Conservation (phyloP, 2,113 vertebrate species). For the Nothoprocta perdicaria region DNA sequence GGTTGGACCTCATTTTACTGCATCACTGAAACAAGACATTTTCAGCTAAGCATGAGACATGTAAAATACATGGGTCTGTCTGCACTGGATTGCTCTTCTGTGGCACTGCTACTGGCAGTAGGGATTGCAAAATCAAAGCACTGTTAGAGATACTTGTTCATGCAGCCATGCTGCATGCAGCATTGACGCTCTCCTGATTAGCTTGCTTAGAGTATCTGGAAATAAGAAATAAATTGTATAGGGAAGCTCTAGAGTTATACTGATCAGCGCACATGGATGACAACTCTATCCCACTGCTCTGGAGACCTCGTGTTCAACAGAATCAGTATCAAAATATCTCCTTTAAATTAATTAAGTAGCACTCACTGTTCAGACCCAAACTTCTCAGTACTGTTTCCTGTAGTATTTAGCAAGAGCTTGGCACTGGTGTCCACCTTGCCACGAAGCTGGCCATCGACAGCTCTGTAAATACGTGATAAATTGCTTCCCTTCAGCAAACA, state of each 20-base stretch:
- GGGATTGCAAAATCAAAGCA: background rate
- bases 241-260: background rate
- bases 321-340: background rate
- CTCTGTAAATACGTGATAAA: background rate
- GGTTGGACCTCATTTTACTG: conserved; percentile 33
- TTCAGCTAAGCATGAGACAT: background rate
- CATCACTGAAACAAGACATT: background rate
- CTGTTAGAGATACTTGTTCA: conserved; percentile 7
- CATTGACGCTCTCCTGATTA: conserved; percentile 22
- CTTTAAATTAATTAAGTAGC: background rate
- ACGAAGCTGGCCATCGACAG: background rate
- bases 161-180: conserved; percentile 10
- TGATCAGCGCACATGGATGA: background rate
- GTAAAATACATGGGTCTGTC: conserved; percentile 4
- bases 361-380: background rate
- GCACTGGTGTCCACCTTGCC: background rate
- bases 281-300: background rate
- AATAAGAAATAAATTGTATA: background rate
- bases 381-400: background rate
- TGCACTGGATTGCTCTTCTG: background rate
- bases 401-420: background rate
- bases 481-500: background rate
- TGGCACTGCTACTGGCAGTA: conserved; percentile 1
- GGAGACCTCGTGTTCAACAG: background rate
- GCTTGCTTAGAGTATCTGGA: conserved; percentile 45